Percentiles rank a stretch among this genome's conserved stretches.
phyloP scores from a whole-genome alignment of 2,888 invertebrate species.

The Apodemia zela region DNA sequence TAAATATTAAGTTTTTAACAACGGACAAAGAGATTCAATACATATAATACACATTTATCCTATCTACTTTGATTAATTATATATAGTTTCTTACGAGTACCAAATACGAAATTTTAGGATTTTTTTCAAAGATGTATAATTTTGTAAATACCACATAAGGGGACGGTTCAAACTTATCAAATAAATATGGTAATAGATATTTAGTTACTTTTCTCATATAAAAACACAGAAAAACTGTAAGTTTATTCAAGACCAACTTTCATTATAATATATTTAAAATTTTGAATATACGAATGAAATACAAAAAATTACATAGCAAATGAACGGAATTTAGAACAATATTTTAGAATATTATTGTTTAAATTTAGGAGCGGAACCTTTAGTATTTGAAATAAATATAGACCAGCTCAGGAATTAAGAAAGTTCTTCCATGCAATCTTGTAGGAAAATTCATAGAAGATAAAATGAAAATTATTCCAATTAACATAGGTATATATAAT shows the following conservation, averaged over 20 bases:
- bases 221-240: background rate
- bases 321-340: too few relatives aligned
- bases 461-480: too few relatives aligned
- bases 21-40: background rate
- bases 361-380: too few relatives aligned
- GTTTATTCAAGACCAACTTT: background rate
- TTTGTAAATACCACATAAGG: background rate
- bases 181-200: background rate
- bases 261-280: background rate
- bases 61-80: background rate
- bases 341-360: too few relatives aligned
- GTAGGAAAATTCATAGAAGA: too few relatives aligned
- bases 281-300: background rate
- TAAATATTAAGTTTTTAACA: background rate
- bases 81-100: background rate
- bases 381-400: too few relatives aligned
- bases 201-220: background rate
- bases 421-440: too few relatives aligned
- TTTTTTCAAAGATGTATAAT: background rate
- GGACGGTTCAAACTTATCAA: background rate
- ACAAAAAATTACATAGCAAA: background rate
- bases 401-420: too few relatives aligned
- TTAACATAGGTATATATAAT: too few relatives aligned
- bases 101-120: background rate
- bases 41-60: background rate